A percentile compares a stretch with the other conserved stretches of the same genome.
Conservation (phyloP, 2,797 vertebrate genomes). For the Mormyrops boulengeri region DNA sequence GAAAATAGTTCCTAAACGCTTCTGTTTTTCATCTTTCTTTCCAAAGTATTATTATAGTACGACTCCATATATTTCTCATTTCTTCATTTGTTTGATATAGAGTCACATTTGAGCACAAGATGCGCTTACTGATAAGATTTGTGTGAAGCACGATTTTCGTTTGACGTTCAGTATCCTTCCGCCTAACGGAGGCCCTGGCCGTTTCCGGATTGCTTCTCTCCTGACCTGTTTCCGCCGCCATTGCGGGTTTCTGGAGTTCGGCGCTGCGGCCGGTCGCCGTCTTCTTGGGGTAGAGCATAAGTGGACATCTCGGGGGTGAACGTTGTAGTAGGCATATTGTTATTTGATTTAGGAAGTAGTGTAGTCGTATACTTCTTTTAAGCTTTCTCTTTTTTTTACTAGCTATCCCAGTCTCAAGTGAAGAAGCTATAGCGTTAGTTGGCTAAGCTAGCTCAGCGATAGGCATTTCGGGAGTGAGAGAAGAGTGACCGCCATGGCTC, state of each 20-base stretch:
- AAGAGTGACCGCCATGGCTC: constrained; percentile 72
- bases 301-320: constrained; percentile 36
- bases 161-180: constrained; percentile 46
- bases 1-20: constrained; percentile 69
- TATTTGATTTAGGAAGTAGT: constrained; percentile 36
- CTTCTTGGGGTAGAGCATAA: constrained; percentile 47
- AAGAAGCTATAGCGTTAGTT: constrained; percentile 59
- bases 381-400: constrained; percentile 29
- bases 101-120: background rate
- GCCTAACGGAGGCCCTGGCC: constrained; percentile 57
- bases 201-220: constrained; percentile 80
- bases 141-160: background rate
- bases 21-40: constrained; percentile 18
- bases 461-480: constrained; percentile 50
- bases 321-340: constrained; percentile 26
- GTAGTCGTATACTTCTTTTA: constrained; percentile 28
- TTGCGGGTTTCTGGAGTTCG: constrained; percentile 77
- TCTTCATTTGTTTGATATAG: background rate
- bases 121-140: constrained; percentile 2
- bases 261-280: constrained; percentile 54
- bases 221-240: constrained; percentile 84
- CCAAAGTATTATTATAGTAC: background rate
- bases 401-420: constrained; percentile 55
- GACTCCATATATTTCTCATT: background rate
- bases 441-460: constrained; percentile 41